These are phyloP conservation scores for Caenorhabditis sp. DNA, from an alignment of 2,888 invertebrate genomes.

Conservation along the genomic window DNA sequence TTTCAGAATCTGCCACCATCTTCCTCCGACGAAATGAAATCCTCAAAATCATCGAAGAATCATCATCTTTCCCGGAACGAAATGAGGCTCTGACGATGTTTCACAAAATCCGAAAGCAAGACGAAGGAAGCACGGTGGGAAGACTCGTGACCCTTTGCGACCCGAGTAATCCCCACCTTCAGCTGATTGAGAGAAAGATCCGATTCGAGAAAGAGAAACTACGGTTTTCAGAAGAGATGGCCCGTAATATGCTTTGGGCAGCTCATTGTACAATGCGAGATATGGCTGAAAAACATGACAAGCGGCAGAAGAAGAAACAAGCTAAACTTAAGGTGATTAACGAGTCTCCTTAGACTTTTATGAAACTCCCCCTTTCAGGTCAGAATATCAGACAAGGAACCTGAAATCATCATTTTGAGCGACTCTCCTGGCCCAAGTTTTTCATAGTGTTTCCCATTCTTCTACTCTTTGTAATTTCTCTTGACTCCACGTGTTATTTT, in stretches of 20 bases:
- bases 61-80: background rate
- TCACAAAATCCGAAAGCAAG: background rate
- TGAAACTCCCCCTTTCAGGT: background rate
- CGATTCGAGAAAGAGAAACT: background rate
- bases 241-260: background rate
- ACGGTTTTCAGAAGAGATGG: background rate
- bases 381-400: background rate
- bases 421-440: background rate
- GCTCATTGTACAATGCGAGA: too few relatives aligned
- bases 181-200: background rate
- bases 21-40: conserved; percentile 18
- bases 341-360: too few relatives aligned
- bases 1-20: conserved; percentile 25
- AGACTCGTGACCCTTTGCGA: background rate
- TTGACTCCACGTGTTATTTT: background rate
- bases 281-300: too few relatives aligned
- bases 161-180: background rate
- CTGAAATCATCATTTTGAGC: background rate
- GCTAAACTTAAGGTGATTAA: too few relatives aligned
- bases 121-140: conserved; percentile 10
- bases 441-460: background rate
- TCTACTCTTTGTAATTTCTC: background rate
- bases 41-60: background rate
- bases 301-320: too few relatives aligned
- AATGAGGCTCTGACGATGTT: background rate